Evolutionary conservation across 2,888 invertebrate genomes (phyloP).

Genomic region (Selenia dentaria): DNA sequence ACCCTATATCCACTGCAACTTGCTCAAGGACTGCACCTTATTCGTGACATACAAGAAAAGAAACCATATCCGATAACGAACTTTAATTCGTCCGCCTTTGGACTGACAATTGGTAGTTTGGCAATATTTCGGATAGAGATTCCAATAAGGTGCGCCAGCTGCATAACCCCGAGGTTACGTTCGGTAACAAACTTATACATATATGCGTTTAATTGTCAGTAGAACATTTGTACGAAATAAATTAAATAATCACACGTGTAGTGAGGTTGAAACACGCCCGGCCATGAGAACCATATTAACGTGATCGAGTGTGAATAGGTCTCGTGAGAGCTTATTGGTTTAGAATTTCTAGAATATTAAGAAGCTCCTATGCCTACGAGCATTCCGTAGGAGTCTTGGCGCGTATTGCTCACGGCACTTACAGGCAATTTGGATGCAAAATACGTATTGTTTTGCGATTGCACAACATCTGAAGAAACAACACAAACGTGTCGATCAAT

Average conservation of each 20-base stretch:
- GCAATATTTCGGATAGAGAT: slow-evolving; percentile 25
- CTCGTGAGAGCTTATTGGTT: slow-evolving; percentile 31
- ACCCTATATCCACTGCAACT: too few species aligned
- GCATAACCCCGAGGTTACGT: slow-evolving; percentile 52
- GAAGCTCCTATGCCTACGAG: slow-evolving; percentile 5
- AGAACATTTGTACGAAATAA: slow-evolving; percentile 35
- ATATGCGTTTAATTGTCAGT: slow-evolving; percentile 41
- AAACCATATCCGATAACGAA: slow-evolving; percentile 30
- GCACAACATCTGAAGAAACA: slow-evolving; percentile 50
- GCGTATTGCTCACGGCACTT: slow-evolving; percentile 43
- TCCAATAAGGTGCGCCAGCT: slow-evolving; percentile 49
- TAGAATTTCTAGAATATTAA: slow-evolving; percentile 32
- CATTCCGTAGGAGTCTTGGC: slow-evolving; percentile 45
- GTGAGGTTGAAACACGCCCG: slow-evolving; percentile 22
- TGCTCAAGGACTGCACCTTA: too few species aligned
- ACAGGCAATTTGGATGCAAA: slow-evolving; percentile 60
- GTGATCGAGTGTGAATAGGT: slow-evolving; percentile 20
- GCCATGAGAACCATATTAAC: slow-evolving; percentile 29
- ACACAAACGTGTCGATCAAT: slow-evolving; percentile 37
- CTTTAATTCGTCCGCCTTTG: slow-evolving; percentile 35
- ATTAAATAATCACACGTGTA: slow-evolving; percentile 36
- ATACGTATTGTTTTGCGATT: slow-evolving; percentile 54
- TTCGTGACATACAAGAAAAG: slow-evolving; percentile 36
- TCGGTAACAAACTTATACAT: slow-evolving; percentile 40
- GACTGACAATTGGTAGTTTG: slow-evolving; percentile 27